Evolutionary conservation across 2,888 invertebrate species (phyloP).

Genomic region (Nomada ruficornis): DNA sequence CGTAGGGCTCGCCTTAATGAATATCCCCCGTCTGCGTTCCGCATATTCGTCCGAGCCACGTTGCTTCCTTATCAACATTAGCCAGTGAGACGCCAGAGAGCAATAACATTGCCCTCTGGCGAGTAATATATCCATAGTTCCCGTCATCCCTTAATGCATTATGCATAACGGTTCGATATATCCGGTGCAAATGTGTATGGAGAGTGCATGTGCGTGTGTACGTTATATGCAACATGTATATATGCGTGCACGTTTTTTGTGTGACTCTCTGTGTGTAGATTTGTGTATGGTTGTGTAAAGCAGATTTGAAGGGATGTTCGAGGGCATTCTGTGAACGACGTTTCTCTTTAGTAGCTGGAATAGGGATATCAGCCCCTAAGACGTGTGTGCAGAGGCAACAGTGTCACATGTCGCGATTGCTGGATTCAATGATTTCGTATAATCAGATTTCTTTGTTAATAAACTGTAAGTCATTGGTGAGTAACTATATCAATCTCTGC

Average conservation of each 20-base stretch:
- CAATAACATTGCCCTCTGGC: slow-evolving; percentile 75
- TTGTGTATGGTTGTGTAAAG: not conserved
- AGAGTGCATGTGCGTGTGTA: not conserved
- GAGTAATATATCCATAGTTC: slow-evolving; percentile 75
- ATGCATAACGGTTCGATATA: slow-evolving; percentile 76
- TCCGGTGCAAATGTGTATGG: slow-evolving; percentile 39
- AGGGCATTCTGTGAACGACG: slow-evolving; percentile 37
- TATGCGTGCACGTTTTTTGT: not conserved
- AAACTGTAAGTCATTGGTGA: slow-evolving; percentile 18
- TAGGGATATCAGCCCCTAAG: not conserved
- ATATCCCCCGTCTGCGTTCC: slow-evolving; percentile 54
- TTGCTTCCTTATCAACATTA: slow-evolving; percentile 75
- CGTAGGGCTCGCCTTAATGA: slow-evolving; percentile 65
- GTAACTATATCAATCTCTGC: not conserved
- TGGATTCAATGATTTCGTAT: slow-evolving; percentile 35
- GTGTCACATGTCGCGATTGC: slow-evolving; percentile 3
- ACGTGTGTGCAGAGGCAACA: slow-evolving; percentile 13
- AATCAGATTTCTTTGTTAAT: slow-evolving; percentile 35
- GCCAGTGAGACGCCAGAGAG: slow-evolving; percentile 73
- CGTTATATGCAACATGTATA: not conserved
- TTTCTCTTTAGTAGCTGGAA: slow-evolving; percentile 51
- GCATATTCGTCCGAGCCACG: slow-evolving; percentile 35
- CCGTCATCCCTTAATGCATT: slow-evolving; percentile 76
- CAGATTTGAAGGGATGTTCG: not conserved
- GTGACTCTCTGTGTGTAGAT: slow-evolving; percentile 8